Evolutionary conservation across 2,888 invertebrate genomes (phyloP).

Genomic region (Drosophila merina): DNA sequence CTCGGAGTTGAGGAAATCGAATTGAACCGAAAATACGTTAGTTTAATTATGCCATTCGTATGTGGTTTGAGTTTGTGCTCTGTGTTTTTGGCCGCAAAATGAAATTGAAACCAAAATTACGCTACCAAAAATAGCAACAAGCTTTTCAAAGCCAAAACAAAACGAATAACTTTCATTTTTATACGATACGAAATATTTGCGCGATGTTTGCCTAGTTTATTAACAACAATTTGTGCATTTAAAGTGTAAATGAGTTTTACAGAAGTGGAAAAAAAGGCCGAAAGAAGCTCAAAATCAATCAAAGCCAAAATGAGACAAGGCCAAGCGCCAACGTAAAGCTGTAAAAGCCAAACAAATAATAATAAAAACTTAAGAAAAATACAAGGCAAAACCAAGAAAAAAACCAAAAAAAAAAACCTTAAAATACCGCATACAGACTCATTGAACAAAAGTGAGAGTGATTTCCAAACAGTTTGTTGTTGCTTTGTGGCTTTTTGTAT

Average conservation of each 20-base stretch:
- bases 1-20: slow-evolving; percentile 8
- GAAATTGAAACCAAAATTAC: slow-evolving; percentile 35
- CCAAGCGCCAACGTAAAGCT: slow-evolving; percentile 27
- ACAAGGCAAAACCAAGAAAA: slow-evolving; percentile 47
- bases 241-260: slow-evolving; percentile 59
- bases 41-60: slow-evolving; percentile 65
- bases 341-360: slow-evolving; percentile 27
- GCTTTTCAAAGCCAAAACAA: slow-evolving; percentile 16
- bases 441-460: slow-evolving; percentile 81
- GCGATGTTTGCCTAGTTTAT: slow-evolving; percentile 56
- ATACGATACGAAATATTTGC: slow-evolving; percentile 37
- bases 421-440: slow-evolving; percentile 31
- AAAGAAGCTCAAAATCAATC: slow-evolving; percentile 35
- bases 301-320: slow-evolving; percentile 41
- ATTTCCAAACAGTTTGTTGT: slow-evolving; percentile 70
- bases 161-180: slow-evolving; percentile 68
- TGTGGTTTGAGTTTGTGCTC: slow-evolving; percentile 38
- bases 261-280: slow-evolving; percentile 20
- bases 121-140: slow-evolving; percentile 39
- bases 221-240: slow-evolving; percentile 55
- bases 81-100: slow-evolving; percentile 19
- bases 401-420: slow-evolving; percentile 14
- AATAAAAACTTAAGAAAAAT: slow-evolving; percentile 17
- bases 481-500: slow-evolving; percentile 36
- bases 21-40: slow-evolving; percentile 41